Base-by-base conservation (phyloP, 2,888 invertebrate species). In the Phymatocera aterrima region DNA sequence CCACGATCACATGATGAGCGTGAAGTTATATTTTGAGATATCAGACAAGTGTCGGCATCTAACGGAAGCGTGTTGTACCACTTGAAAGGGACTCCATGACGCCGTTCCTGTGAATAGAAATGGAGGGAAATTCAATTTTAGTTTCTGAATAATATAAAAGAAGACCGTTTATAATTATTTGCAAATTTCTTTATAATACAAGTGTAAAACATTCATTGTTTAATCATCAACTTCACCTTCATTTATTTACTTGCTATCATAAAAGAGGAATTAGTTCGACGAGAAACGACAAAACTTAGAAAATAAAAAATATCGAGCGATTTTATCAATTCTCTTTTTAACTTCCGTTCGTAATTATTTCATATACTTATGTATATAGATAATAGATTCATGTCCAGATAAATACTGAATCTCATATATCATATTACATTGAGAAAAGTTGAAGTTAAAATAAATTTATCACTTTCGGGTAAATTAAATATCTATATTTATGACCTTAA, bases 121-220 rank as follows among this genome's bases (percentile, higher is more conserved):
- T 57, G 51, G 51, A 74, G 46, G 70, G 60, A 57, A 57, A 60
- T 43, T 78, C 24, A 78, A 61, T 31, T 65, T 72, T 43, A 60
- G 15, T 78, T 54, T 82, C n/a, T 78, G 77, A 78, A 81, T 64
- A 37, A 12, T 43, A 43, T 43, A 12, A 83, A 84, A 84, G 81
- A 84, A 83, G 81, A 81, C 80, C 79, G 82, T 84, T 81, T 77
- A 81, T 85, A 81, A 83, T 84, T 85, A 85, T 84, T 84, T 83
- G 84, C 83, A 86, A 83, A 83, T 81, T 80, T 84, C 79, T 85
- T 83, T 84, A 85, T 86, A 84, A 83, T 82, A 83, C 84, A 80
- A 83, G 83, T 85, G 85, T 85, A 86, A 87, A 87, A 87, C 84
- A 85, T 86, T 84, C 86, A 86, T 85, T 83, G 81, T 83, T 82